Percentiles rank a stretch among this genome's conserved stretches.
phyloP scores from a whole-genome alignment of 2,888 invertebrate species.

The Xylota segnis region DNA sequence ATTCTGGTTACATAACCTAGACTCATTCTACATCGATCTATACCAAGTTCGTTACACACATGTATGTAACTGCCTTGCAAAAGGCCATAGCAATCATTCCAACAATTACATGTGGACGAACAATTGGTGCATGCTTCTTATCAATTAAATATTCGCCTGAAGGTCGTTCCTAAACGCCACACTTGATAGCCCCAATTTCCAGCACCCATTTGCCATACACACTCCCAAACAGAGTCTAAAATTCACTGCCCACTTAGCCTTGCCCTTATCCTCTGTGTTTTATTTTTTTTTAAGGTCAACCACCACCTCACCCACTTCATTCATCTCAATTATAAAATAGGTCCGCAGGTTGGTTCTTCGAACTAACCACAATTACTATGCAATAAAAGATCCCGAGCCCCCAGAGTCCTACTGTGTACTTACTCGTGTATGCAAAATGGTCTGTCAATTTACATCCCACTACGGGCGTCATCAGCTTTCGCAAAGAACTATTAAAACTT shows the following conservation, averaged over 20 bases:
- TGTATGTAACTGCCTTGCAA: no score
- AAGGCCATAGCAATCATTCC: no score
- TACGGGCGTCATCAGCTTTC: constrained; percentile 8
- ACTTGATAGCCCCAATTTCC: no score
- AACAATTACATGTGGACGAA: no score
- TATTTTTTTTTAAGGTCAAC: not conserved
- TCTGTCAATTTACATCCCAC: constrained; percentile 24
- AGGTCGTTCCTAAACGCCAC: no score
- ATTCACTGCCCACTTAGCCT: not conserved
- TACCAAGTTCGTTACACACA: no score
- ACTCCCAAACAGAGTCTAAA: no score
- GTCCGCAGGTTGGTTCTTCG: not conserved
- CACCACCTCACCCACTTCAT: not conserved
- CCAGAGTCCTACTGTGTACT: not conserved
- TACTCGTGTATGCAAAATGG: constrained; percentile 33
- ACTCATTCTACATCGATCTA: no score
- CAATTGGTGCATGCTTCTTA: no score
- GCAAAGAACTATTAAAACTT: constrained; percentile 26
- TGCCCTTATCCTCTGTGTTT: not conserved
- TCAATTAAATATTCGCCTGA: no score
- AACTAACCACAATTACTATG: not conserved
- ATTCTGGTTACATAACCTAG: no score
- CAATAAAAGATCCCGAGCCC: not conserved
- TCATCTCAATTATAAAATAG: constrained; percentile 15
- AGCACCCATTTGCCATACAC: no score